Percentiles rank a stretch among this genome's conserved stretches.
Conservation (phyloP, 2,888 invertebrate genomes). For the Polydrusus cervinus region DNA sequence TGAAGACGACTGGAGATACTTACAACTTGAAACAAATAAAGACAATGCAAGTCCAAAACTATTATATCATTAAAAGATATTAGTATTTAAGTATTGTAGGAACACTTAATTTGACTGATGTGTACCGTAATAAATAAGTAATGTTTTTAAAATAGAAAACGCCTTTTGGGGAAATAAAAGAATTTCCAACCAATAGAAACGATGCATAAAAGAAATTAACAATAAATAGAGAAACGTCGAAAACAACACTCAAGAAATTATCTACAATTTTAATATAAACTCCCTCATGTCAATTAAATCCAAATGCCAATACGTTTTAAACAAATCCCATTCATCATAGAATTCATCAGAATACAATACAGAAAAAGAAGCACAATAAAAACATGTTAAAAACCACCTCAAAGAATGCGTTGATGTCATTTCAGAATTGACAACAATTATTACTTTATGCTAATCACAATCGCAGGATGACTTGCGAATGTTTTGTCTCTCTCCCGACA, state of each 20-base stretch:
- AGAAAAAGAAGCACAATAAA: slow-evolving; percentile 24
- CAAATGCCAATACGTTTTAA: slow-evolving; percentile 19
- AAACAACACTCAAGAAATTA: too few species aligned
- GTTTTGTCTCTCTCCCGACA: slow-evolving; percentile 41
- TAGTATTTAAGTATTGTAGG: too few species aligned
- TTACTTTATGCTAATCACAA: slow-evolving; percentile 68
- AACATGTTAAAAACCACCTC: slow-evolving; percentile 22
- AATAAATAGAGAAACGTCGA: too few species aligned
- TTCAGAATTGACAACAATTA: slow-evolving; percentile 64
- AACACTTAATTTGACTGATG: too few species aligned
- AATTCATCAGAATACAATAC: slow-evolving; percentile 12
- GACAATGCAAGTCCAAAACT: too few species aligned
- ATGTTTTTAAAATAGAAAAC: background rate
- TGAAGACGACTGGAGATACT: too few species aligned
- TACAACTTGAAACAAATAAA: too few species aligned
- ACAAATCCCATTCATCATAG: background rate
- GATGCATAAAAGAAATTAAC: too few species aligned
- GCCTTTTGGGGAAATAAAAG: background rate
- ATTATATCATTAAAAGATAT: too few species aligned
- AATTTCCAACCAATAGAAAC: too few species aligned
- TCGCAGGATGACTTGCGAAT: slow-evolving; percentile 65
- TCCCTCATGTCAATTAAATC: slow-evolving; percentile 17
- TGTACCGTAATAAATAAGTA: too few species aligned
- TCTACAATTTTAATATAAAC: background rate
- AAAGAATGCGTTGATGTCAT: slow-evolving; percentile 18